Percentiles rank a stretch among this genome's conserved stretches.
Conservation (phyloP, 2,113 vertebrate genomes). For the Oryctolagus cuniculus region DNA sequence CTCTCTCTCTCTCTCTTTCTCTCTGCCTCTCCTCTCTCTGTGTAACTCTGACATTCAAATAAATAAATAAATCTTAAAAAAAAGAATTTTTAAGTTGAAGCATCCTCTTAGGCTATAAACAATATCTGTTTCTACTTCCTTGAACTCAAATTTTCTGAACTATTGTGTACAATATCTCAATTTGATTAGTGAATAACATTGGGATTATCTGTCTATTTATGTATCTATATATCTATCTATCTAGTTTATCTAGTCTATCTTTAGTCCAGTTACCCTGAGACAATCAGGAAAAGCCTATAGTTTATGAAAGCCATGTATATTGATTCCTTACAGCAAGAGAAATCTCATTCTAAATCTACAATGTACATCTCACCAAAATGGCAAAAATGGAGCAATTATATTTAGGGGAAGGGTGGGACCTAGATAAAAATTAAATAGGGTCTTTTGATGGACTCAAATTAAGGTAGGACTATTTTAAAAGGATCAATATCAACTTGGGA, state of each 20-base stretch:
- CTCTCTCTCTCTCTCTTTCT: too few species aligned
- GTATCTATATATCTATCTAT: neutral
- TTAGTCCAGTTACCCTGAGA: neutral
- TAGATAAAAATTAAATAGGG: slow-evolving; percentile 10
- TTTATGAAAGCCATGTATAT: neutral
- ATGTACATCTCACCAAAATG: neutral
- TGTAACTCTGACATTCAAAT: too few species aligned
- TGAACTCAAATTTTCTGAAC: neutral
- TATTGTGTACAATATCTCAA: neutral
- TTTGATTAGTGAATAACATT: neutral
- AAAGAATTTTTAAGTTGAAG: neutral
- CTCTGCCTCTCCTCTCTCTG: too few species aligned
- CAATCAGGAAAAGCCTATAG: neutral
- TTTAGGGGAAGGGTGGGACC: neutral
- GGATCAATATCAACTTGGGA: neutral
- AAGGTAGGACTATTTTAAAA: neutral
- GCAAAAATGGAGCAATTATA: neutral
- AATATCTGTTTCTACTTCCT: neutral
- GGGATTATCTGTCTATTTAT: neutral
- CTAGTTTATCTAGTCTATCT: neutral
- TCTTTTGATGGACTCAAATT: neutral
- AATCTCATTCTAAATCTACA: neutral
- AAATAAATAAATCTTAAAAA: too few species aligned
- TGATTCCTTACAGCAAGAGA: neutral
- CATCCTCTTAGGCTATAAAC: neutral